phyloP scores from a whole-genome alignment of 2,888 invertebrate genomes.

The Pristionchus maxplancki region DNA sequence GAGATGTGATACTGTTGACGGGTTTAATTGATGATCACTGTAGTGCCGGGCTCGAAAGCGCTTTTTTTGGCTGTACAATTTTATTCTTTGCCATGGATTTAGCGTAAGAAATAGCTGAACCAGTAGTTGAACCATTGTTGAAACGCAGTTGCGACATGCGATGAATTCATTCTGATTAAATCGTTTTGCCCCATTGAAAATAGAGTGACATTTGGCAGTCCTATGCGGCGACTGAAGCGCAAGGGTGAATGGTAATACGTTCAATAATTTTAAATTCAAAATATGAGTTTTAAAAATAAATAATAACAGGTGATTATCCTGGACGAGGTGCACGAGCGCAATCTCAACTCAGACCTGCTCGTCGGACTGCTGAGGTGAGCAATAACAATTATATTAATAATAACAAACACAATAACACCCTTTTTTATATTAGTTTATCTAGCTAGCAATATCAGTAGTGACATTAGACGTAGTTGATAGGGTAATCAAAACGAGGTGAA shows the following conservation, averaged over 20 bases:
- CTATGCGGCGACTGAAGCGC: neutral
- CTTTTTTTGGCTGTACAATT: too few relatives aligned
- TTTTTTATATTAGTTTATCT: too few relatives aligned
- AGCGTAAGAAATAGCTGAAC: too few relatives aligned
- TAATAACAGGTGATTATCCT: slow-evolving; percentile 87
- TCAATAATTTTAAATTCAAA: slow-evolving; percentile 50
- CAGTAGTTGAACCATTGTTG: too few relatives aligned
- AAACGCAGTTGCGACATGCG: too few relatives aligned
- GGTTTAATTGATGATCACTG: too few relatives aligned
- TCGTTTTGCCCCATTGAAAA: neutral
- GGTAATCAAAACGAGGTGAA: too few relatives aligned
- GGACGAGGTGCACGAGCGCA: slow-evolving; percentile 97
- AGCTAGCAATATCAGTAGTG: slow-evolving; percentile 78
- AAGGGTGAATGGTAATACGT: neutral
- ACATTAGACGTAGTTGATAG: too few relatives aligned
- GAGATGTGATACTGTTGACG: too few relatives aligned
- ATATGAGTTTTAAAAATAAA: neutral
- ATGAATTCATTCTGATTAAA: neutral
- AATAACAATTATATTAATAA: neutral
- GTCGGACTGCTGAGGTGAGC: slow-evolving; percentile 92
- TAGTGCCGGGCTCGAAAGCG: too few relatives aligned
- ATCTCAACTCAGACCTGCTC: slow-evolving; percentile 94
- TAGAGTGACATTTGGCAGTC: neutral
- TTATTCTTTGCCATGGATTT: too few relatives aligned
- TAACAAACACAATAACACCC: slow-evolving; percentile 51